Conservation (phyloP, 2,113 vertebrate genomes). For the Myxocyprinus asiaticus region DNA sequence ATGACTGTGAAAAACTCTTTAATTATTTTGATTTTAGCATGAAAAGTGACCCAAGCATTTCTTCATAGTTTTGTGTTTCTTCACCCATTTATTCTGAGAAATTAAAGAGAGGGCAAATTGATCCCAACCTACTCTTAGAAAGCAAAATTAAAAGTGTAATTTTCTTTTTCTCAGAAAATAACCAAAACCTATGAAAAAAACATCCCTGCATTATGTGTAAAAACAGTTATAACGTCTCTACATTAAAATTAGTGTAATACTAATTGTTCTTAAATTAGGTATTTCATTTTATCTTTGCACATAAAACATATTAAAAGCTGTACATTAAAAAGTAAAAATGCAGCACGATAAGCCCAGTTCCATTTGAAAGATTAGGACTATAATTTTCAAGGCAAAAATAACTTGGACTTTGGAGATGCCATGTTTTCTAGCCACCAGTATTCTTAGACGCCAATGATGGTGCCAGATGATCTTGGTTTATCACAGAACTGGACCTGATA, state of each 20-base stretch:
- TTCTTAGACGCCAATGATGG: constrained; percentile 66
- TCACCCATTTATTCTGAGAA: background rate
- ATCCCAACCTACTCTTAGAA: no score
- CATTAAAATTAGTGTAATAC: background rate
- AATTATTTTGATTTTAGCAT: no score
- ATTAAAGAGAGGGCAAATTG: background rate
- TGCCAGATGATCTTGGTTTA: constrained; percentile 54
- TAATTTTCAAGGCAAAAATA: constrained; percentile 79
- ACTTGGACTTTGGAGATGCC: constrained; percentile 56
- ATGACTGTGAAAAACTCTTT: no score
- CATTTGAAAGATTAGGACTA: constrained; percentile 59
- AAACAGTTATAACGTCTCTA: background rate
- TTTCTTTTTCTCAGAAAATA: background rate
- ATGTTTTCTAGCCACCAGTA: constrained; percentile 67
- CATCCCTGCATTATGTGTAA: background rate
- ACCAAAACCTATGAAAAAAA: no score
- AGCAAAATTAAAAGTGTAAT: background rate
- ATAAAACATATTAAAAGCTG: constrained; percentile 18
- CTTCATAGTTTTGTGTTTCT: no score
- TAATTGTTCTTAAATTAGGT: background rate
- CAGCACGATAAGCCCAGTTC: background rate
- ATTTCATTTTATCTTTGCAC: background rate
- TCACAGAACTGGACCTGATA: constrained; percentile 46
- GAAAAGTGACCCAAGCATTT: no score
- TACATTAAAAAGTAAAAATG: constrained; percentile 68